Evolutionary conservation across 2,797 vertebrate species (phyloP), one percentile per base, ranked within the genome.

Genomic region (Myoxocephalus aenaeus): DNA sequence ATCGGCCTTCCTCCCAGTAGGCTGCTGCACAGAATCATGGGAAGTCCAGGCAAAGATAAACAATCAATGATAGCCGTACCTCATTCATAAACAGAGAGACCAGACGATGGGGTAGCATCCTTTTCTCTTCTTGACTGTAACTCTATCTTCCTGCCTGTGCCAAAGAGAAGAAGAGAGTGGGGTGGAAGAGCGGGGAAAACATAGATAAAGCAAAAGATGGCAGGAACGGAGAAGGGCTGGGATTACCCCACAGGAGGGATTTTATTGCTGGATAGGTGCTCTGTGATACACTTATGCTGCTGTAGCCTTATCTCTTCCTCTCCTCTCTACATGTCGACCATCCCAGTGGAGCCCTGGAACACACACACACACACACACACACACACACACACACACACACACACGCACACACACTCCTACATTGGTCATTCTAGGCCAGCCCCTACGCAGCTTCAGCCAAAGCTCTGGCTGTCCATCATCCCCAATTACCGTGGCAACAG

Each of bases 401-500:
- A 73, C 70, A 63, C 72, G 64, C 72, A 69, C 70, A 76, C 75
- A 75, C 78, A 77, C 85, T 76, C 53, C 77, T 80, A 79, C 87
- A 92, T 91, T 91, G 85, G 87, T 86, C 89, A 92, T 91, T 90
- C 90, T 83, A 80, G 86, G 79, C 90, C 87, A 86, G 81, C 90
- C 90, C 90, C 85, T 80, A 67, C 92, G 89, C 91, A 93, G 91
- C 89, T 90, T 90, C 81, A 89, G 90, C 87, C 90, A 89, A 90
- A 90, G 86, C 90, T 90, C 87, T 8, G 82, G 92, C 94, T 96
- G 94, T 96, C 95, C 91, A 94, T 96, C 94, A 94, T 93, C 92
- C 92, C 92, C 94, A 95, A 96, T 95, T 95, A 95, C 94, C 92
- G 90, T 94, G 94, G 94, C 94, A 95, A 94, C 93, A 74, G 92